phyloP scores from a whole-genome alignment of 2,113 vertebrate genomes.

The Terrapene triunguis region DNA sequence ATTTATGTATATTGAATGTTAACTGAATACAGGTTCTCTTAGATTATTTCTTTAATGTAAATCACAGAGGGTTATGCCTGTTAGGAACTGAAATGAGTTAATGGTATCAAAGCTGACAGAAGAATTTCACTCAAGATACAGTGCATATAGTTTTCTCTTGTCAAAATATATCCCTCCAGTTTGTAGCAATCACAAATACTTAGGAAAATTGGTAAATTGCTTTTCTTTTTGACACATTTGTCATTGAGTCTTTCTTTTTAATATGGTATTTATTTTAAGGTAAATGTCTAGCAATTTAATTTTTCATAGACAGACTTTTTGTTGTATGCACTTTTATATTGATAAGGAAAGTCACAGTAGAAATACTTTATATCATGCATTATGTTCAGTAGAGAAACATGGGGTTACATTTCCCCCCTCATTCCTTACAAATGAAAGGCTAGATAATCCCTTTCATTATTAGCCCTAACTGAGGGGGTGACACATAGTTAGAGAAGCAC shows the following conservation, averaged over 20 bases:
- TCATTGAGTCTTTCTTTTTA: not conserved
- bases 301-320: not conserved
- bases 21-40: not conserved
- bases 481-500: not conserved
- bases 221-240: conserved; percentile 8
- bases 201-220: not conserved
- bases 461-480: not conserved
- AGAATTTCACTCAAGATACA: not conserved
- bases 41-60: not conserved
- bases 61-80: not conserved
- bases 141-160: conserved; percentile 21
- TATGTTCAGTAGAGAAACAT: not conserved
- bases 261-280: not conserved
- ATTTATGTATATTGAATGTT: not conserved
- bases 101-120: not conserved
- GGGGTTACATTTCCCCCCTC: not conserved
- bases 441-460: accelerated
- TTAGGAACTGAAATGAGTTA: conserved; percentile 12
- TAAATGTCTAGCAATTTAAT: not conserved
- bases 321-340: not conserved
- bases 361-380: not conserved
- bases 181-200: conserved; percentile 19
- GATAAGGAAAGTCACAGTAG: not conserved
- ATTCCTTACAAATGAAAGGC: not conserved
- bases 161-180: conserved; percentile 21